Evolutionary conservation across 1,140 invertebrate species (phyloP), one percentile per base, ranked within the genome.

Genomic region (Limonius californicus): DNA sequence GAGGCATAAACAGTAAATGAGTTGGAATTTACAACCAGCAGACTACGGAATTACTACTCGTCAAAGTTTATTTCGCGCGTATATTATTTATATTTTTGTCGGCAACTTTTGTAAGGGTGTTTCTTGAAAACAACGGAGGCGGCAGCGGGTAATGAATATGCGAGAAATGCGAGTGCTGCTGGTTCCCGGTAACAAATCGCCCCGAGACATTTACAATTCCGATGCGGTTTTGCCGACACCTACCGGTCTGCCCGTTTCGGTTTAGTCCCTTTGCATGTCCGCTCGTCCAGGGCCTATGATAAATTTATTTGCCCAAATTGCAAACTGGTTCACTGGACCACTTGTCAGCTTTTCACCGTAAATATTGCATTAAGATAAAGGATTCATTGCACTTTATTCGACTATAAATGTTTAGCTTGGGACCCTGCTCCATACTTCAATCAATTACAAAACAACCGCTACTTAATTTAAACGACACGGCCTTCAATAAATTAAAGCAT

Each of bases 1-100:
- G 35, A 39, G n/a, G 35, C 35, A 39, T 39, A 39, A 39, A 39
- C 35, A 39, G 35, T 39, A 39, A 39, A 39, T 39, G 35, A 39
- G 35, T 39, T 39, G 35, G 35, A 39, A 39, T 39, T 39, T 39
- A 39, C 35, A 39, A 39, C 35, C 35, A 39, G 35, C 35, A 9
- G 35, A 39, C 35, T 39, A 39, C 35, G 35, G n/a, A 39, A 39
- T 39, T 39, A 39, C 35, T 39, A 39, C 35, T 39, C 8, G 8
- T 39, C 35, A 39, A 39, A 39, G 7, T 39, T 39, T 39, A 39
- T 39, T 39, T 39, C 35, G 3, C n/a, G 35, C 35, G 8, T 39
- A 14, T 39, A 39, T 39, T 27, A 39, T 39, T 39, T 39, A 39
- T 39, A 39, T 39, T 39, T 39, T 14, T 39, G 35, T 39, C 11